Evolutionary conservation across 2,113 vertebrate genomes (phyloP).

Genomic region (Xiphias gladius): DNA sequence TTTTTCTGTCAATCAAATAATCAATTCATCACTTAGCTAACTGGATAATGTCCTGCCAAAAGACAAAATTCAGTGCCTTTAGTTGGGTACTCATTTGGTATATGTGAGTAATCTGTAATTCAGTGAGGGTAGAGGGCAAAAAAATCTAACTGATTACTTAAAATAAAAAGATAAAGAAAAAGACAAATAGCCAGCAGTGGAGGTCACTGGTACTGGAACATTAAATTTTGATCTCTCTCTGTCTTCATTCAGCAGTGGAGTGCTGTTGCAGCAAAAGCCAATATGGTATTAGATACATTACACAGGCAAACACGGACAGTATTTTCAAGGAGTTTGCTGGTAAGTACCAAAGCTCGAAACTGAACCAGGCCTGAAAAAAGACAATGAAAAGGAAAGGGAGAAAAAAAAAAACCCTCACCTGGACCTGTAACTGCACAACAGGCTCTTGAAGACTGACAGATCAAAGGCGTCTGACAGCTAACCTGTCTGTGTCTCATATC

Average conservation of each 20-base stretch:
- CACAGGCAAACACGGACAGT: neutral
- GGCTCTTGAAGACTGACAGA: slow-evolving; percentile 15
- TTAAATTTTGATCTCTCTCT: neutral
- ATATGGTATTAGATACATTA: neutral
- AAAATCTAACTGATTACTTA: neutral
- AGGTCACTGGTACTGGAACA: too few species aligned
- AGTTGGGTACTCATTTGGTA: too few species aligned
- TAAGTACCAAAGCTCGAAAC: neutral
- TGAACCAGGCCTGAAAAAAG: slow-evolving; percentile 5
- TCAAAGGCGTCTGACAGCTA: slow-evolving; percentile 23
- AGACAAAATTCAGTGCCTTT: neutral
- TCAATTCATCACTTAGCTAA: neutral
- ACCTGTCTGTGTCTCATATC: slow-evolving; percentile 18
- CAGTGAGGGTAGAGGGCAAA: neutral
- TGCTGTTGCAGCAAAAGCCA: neutral
- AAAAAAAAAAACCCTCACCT: neutral
- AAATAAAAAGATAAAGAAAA: neutral
- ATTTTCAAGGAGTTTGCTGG: neutral
- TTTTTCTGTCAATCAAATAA: neutral
- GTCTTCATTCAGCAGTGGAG: neutral
- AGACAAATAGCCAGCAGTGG: too few species aligned
- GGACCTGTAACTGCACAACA: slow-evolving; percentile 14
- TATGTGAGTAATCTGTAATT: neutral
- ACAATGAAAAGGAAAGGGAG: neutral
- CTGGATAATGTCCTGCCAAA: neutral